phyloP scores from a whole-genome alignment of 1,140 invertebrate genomes.

The Heterodera carotae region DNA sequence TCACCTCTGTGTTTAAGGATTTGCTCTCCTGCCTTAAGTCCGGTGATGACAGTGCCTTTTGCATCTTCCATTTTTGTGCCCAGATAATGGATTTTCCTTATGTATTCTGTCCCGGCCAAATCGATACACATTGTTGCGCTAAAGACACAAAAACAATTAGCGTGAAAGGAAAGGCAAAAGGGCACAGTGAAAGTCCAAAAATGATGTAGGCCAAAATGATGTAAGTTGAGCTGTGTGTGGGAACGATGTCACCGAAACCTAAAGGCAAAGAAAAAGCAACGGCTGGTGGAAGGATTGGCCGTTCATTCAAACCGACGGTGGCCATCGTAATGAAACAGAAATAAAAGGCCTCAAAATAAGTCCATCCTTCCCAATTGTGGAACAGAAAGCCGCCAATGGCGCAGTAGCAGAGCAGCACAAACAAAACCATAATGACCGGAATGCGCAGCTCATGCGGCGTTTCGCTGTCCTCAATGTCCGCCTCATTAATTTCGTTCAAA shows the following conservation, averaged over 20 bases:
- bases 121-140: slow-evolving; percentile 66
- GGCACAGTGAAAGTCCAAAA: slow-evolving; percentile 63
- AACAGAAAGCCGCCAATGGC: slow-evolving; percentile 62
- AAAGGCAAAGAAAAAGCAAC: slow-evolving; percentile 11
- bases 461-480: slow-evolving; percentile 44
- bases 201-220: slow-evolving; percentile 66
- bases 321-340: slow-evolving; percentile 66
- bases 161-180: slow-evolving; percentile 35
- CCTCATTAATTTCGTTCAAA: slow-evolving; percentile 58
- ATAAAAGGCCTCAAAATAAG: slow-evolving; percentile 65
- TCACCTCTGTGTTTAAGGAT: slow-evolving; percentile 38
- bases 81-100: slow-evolving; percentile 62
- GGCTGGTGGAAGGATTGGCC: neutral
- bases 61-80: slow-evolving; percentile 66
- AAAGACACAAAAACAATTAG: slow-evolving; percentile 30
- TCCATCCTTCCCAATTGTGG: slow-evolving; percentile 61
- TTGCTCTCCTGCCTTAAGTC: slow-evolving; percentile 47
- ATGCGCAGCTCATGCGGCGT: slow-evolving; percentile 46
- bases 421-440: slow-evolving; percentile 63
- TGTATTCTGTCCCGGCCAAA: slow-evolving; percentile 63
- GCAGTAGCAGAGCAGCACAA: slow-evolving; percentile 60
- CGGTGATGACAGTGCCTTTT: slow-evolving; percentile 61
- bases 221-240: slow-evolving; percentile 64
- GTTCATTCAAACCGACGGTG: slow-evolving; percentile 52
- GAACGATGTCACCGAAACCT: slow-evolving; percentile 65